A percentile compares a stretch with the other conserved stretches of the same genome.
Evolutionary conservation across 2,888 invertebrate genomes (phyloP).

Genomic region (Lissonota sp.): DNA sequence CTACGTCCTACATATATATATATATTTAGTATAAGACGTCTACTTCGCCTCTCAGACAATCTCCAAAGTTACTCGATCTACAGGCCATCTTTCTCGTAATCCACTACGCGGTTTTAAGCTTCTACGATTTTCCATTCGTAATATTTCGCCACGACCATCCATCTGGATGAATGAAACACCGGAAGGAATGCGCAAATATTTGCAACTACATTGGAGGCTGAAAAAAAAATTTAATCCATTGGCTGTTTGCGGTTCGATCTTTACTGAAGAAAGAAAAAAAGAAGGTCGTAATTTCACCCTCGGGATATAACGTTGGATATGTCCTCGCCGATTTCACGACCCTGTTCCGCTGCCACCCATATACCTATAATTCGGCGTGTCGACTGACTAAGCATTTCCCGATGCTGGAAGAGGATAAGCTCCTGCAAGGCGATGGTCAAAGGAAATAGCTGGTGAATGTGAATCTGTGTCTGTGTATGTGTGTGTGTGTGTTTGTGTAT

Average conservation of each 20-base stretch:
- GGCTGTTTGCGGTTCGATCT: conserved; percentile 24
- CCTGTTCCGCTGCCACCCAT: conserved; percentile 15
- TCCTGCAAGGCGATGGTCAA: conserved; percentile 33
- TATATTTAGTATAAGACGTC: conserved; percentile 46
- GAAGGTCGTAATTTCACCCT: conserved; percentile 43
- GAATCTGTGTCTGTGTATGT: too few species aligned
- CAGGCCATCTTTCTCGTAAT: neutral
- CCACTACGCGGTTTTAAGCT: too few species aligned
- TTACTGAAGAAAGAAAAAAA: conserved; percentile 11
- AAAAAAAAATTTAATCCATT: conserved; percentile 21
- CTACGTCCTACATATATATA: conserved; percentile 65
- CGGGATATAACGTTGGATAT: conserved; percentile 13
- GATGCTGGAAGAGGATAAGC: conserved; percentile 60
- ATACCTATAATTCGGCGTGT: conserved; percentile 73
- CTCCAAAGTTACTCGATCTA: conserved; percentile 6
- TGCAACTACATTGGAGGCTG: neutral
- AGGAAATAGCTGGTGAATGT: conserved; percentile 11
- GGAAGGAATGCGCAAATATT: neutral
- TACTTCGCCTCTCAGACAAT: conserved; percentile 24
- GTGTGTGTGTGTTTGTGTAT: too few species aligned
- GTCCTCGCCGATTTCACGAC: conserved; percentile 11
- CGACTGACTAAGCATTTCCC: conserved; percentile 78
- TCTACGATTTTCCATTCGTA: neutral
- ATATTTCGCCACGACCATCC: neutral
- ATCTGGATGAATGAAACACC: neutral